These are phyloP conservation scores for Phyllotreta cruciferae DNA, from an alignment of 2,888 invertebrate species.

Conservation along the genomic window DNA sequence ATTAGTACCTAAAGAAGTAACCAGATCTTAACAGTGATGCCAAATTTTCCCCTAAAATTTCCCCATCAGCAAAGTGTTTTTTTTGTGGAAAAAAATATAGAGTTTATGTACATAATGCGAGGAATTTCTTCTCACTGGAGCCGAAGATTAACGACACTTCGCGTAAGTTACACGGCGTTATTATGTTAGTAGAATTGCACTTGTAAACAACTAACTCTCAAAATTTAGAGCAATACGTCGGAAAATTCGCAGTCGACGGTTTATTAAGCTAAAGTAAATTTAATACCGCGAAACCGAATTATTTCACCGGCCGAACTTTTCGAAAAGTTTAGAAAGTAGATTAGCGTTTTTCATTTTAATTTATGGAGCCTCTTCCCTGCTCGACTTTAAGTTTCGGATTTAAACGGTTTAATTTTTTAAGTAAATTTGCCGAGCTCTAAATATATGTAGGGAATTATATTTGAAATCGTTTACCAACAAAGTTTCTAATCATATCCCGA, in stretches of 20 bases:
- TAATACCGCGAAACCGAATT: constrained; percentile 20
- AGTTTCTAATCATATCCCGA: background rate
- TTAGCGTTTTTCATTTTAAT: constrained; percentile 21
- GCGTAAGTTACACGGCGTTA: too few relatives aligned
- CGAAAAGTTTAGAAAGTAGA: constrained; percentile 15
- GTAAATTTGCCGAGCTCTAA: constrained; percentile 11
- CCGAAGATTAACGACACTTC: too few relatives aligned
- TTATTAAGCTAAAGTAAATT: constrained; percentile 23
- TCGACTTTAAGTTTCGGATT: background rate
- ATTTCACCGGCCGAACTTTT: constrained; percentile 17
- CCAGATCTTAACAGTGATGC: too few relatives aligned
- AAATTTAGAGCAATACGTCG: constrained; percentile 11
- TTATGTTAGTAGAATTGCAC: too few relatives aligned
- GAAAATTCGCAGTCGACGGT: constrained; percentile 20
- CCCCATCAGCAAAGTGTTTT: too few relatives aligned
- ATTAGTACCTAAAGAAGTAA: too few relatives aligned
- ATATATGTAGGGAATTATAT: background rate
- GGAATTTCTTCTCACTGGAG: too few relatives aligned
- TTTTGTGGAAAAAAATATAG: too few relatives aligned
- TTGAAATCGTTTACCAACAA: background rate
- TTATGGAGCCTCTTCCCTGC: constrained; percentile 1
- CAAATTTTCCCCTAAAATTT: too few relatives aligned
- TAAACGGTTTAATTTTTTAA: constrained; percentile 17
- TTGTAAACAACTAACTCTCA: too few relatives aligned
- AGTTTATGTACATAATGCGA: too few relatives aligned